These are phyloP conservation scores for Polietes domitor DNA, from an alignment of 2,888 invertebrate species.

Conservation along the genomic window DNA sequence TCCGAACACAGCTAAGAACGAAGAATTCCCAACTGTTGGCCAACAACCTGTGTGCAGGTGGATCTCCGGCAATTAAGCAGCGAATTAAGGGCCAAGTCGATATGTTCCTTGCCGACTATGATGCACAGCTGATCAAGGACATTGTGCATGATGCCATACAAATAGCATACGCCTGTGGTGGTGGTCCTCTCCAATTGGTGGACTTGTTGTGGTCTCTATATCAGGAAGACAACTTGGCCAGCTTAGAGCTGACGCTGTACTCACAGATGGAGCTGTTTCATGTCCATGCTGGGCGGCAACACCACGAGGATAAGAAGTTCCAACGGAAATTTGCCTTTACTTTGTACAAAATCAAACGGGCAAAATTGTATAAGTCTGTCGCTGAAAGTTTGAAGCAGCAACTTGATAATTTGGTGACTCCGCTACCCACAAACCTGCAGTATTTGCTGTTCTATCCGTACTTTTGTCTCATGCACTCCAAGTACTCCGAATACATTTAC, in stretches of 20 bases:
- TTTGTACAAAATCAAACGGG: slow-evolving; percentile 37
- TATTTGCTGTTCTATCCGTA: slow-evolving; percentile 54
- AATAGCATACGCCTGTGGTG: neutral
- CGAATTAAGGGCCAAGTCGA: neutral
- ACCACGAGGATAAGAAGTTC: slow-evolving; percentile 8
- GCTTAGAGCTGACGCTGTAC: neutral
- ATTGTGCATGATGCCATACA: neutral
- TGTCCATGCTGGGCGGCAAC: neutral
- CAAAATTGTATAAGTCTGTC: neutral
- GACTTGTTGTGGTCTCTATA: neutral
- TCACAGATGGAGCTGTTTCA: neutral
- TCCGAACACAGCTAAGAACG: neutral
- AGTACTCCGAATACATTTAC: slow-evolving; percentile 51
- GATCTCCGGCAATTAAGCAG: neutral
- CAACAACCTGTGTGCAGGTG: neutral
- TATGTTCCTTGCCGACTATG: neutral
- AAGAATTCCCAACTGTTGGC: neutral
- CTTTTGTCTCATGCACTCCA: slow-evolving; percentile 48
- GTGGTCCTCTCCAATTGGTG: neutral
- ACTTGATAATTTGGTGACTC: slow-evolving; percentile 10
- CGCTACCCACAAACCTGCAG: slow-evolving; percentile 38
- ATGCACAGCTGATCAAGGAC: neutral
- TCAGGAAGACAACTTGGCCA: neutral
- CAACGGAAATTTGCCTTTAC: slow-evolving; percentile 1
- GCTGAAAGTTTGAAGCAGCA: neutral